Base-by-base conservation (phyloP, 2,888 invertebrate species). In the Psylliodes chrysocephalus region DNA sequence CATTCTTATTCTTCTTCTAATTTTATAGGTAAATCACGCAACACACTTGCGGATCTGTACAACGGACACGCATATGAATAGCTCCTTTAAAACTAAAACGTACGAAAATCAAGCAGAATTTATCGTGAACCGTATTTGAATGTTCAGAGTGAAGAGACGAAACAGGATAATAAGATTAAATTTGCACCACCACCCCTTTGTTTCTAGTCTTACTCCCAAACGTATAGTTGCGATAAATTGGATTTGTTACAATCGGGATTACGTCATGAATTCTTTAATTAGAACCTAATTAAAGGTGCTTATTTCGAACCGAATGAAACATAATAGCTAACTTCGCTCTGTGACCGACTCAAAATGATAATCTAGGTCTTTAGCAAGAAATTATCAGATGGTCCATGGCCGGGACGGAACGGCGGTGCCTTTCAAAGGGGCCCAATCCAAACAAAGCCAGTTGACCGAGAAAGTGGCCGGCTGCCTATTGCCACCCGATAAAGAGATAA, bases 361-460 rank as follows among this genome's bases (percentile, higher is more conserved):
- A 59, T 59, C 59, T 49, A 59, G 57, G 59, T 49, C 59, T 59
- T 57, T 59, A 59, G 30, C 59, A 59, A 59, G 59, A 49, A 59
- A 59, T 59, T 49, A 59, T 59, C 59, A 59, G 59, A 49, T 59
- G 59, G 47, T 22, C 22, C 22, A 25, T 25, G 17, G 35, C 47
- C 35, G 47, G 28, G 38, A 51, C 38, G 15, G n/a, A 46, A 22
- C 12, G 35, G 19, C 47, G 14, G 28, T 12, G 6, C 40, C 49
- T 47, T 59, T 51, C 40, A 59, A 59, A 59, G 59, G 28, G 28
- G 19, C 33, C 49, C 44, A 57, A 59, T 59, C 49, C 49, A 59
- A 59, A 59, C 59, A 59, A 59, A 59, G 57, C 49, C 59, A 59
- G 49, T 59, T 59, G 59, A 59, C 59, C 59, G 59, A 59, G 59